phyloP scores from a whole-genome alignment of 2,113 vertebrate species.

The Mixornis gularis region DNA sequence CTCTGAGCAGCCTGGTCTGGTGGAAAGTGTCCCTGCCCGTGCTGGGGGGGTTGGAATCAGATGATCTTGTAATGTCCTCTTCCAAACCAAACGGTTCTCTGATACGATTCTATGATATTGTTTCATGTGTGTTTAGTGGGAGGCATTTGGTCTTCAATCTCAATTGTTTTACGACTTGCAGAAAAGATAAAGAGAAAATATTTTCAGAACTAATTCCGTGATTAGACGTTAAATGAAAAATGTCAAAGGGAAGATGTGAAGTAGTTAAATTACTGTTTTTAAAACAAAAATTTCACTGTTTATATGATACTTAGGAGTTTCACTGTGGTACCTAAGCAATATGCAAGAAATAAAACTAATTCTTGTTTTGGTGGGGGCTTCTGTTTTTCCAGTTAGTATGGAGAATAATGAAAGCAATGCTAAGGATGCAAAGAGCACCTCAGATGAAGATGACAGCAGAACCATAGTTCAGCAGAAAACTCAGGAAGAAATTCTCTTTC shows the following conservation, averaged over 20 bases:
- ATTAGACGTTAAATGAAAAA: neutral
- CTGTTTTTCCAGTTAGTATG: constrained; percentile 67
- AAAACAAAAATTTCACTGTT: neutral
- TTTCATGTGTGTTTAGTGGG: neutral
- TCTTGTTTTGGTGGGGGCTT: neutral
- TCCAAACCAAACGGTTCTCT: neutral
- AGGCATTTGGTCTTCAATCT: neutral
- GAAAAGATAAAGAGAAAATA: no score
- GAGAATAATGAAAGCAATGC: constrained; percentile 55
- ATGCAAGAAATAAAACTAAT: neutral
- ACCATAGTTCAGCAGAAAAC: neutral
- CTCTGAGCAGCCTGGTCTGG: neutral
- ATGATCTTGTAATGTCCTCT: fast-evolving
- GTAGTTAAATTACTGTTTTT: neutral
- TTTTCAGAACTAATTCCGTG: neutral
- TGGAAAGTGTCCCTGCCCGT: no score
- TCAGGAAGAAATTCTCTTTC: constrained; percentile 69
- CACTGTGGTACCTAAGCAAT: neutral
- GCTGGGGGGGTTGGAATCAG: neutral
- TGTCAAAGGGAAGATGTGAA: no score
- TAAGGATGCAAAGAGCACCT: neutral
- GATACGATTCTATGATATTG: fast-evolving
- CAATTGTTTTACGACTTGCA: fast-evolving
- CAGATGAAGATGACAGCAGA: neutral
- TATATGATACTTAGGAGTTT: neutral